Evolutionary conservation across 2,888 invertebrate genomes (phyloP).

Genomic region (Epinotia bilunana): DNA sequence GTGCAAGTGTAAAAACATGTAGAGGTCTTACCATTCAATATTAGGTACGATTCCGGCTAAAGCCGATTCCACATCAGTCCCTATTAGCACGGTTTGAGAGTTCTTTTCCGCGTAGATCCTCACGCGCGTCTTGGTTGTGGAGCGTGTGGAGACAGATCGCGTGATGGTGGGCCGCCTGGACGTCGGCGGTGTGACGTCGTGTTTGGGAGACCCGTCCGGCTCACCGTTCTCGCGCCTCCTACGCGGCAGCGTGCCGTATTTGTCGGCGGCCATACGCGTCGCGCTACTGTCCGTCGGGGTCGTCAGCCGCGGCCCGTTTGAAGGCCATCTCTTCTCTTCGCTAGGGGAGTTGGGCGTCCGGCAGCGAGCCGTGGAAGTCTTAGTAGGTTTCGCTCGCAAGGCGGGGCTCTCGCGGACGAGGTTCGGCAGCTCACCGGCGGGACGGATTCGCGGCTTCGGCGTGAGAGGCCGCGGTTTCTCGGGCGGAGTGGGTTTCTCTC

Average conservation of each 20-base stretch:
- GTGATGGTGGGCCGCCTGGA: conserved; percentile 73
- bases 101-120: conserved; percentile 92
- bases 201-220: conserved; percentile 82
- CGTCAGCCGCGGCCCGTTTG: conserved; percentile 74
- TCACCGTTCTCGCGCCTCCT: conserved; percentile 86
- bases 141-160: conserved; percentile 72
- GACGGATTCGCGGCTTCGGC: conserved; percentile 78
- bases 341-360: conserved; percentile 86
- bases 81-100: conserved; percentile 90
- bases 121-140: conserved; percentile 75
- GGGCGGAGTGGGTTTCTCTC: conserved; percentile 83
- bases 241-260: conserved; percentile 91
- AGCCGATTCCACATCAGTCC: conserved; percentile 89
- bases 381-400: conserved; percentile 76
- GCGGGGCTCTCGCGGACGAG: conserved; percentile 79
- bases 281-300: conserved; percentile 67
- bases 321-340: conserved; percentile 90
- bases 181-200: conserved; percentile 69
- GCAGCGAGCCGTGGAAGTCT: conserved; percentile 84
- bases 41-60: conserved; percentile 85
- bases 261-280: conserved; percentile 85
- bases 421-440: conserved; percentile 82
- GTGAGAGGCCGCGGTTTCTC: conserved; percentile 78
- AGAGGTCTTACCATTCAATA: conserved; percentile 69
- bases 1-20: neutral